phyloP scores from a whole-genome alignment of 1,140 invertebrate genomes.

The Lepidurus arcticus region DNA sequence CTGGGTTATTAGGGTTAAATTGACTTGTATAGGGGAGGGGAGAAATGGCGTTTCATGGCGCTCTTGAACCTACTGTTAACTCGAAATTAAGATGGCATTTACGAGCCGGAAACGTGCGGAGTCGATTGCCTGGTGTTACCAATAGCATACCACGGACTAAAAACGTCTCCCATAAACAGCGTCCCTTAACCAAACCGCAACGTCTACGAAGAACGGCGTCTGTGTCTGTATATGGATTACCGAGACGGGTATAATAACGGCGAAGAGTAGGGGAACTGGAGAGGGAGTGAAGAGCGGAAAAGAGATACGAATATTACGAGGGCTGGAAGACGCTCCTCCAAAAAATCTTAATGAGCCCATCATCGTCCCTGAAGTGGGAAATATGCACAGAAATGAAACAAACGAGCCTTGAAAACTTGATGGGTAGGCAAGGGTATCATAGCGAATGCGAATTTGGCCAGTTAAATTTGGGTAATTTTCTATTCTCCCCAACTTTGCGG shows the following conservation, averaged over 20 bases:
- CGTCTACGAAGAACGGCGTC: background rate
- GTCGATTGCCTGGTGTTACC: background rate
- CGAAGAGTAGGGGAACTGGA: background rate
- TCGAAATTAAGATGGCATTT: too few relatives aligned
- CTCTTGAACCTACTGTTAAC: too few relatives aligned
- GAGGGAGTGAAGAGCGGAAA: background rate
- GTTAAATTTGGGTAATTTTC: background rate
- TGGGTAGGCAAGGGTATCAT: background rate
- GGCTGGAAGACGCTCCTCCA: background rate
- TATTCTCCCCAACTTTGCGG: background rate
- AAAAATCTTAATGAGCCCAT: constrained; percentile 20
- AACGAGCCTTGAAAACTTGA: constrained; percentile 19
- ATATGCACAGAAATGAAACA: constrained; percentile 18
- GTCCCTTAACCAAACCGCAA: background rate
- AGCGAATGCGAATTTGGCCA: background rate
- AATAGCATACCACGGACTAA: too few relatives aligned
- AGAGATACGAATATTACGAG: background rate
- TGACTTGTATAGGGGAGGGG: too few relatives aligned
- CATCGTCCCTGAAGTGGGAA: constrained; percentile 6
- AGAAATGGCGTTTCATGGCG: too few relatives aligned
- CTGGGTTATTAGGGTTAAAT: too few relatives aligned
- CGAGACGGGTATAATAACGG: background rate
- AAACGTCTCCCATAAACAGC: background rate
- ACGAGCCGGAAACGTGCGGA: background rate
- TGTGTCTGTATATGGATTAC: background rate